Conservation (phyloP, 2,888 invertebrate species). For the Onthophagus sagittarius region DNA sequence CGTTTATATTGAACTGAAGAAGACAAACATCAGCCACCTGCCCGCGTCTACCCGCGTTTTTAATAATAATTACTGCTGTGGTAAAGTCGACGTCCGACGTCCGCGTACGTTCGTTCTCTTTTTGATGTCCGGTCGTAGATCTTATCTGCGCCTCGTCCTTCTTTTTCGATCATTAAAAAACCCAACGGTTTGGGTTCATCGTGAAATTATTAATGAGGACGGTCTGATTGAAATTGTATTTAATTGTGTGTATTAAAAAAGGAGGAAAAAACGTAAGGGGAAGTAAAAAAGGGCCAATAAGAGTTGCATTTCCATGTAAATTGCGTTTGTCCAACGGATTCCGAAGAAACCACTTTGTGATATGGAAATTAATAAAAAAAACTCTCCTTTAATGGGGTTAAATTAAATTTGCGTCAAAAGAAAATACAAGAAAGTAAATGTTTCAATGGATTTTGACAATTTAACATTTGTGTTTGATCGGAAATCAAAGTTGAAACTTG, state of each 20-base stretch:
- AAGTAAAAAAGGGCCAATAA: not conserved
- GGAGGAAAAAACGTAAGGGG: no score
- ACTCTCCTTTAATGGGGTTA: no score
- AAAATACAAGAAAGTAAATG: no score
- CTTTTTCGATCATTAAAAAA: not conserved
- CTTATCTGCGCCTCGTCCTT: not conserved
- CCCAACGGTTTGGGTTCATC: not conserved
- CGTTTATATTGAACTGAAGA: not conserved
- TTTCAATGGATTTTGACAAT: no score
- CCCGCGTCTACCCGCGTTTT: not conserved
- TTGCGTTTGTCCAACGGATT: not conserved
- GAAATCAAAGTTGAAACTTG: no score
- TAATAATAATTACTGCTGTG: not conserved
- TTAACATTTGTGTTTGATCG: no score
- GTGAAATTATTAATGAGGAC: not conserved
- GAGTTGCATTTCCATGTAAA: not conserved
- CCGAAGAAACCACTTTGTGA: not conserved
- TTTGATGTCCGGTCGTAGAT: not conserved
- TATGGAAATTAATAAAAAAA: not conserved
- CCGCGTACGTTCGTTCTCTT: not conserved
- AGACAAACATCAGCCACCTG: not conserved
- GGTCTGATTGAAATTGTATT: not conserved
- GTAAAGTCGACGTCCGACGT: not conserved
- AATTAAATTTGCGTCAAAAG: no score
- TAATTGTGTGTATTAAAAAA: not conserved